Evolutionary conservation across 2,113 vertebrate species (phyloP).

Genomic region (Anarrhichthys ocellatus): DNA sequence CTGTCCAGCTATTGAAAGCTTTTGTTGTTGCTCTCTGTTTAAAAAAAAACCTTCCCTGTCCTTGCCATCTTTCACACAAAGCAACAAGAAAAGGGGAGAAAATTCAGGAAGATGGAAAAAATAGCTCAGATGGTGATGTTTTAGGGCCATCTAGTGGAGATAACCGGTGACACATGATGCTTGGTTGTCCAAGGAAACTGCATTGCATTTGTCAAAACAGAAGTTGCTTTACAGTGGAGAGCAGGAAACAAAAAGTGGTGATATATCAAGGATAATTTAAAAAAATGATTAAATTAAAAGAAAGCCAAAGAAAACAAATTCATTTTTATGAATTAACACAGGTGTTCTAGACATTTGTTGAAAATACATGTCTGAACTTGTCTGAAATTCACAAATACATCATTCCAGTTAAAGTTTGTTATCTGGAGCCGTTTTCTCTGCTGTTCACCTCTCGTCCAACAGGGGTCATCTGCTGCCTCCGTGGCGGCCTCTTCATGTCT

Average conservation of each 20-base stretch:
- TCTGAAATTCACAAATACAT: neutral
- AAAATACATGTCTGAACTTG: neutral
- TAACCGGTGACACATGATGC: slow-evolving; percentile 43
- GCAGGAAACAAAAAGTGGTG: neutral
- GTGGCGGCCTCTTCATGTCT: neutral
- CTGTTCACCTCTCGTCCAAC: slow-evolving; percentile 52
- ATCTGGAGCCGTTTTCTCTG: neutral
- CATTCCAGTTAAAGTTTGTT: neutral
- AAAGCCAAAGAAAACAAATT: neutral
- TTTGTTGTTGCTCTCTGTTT: neutral
- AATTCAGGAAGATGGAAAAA: fast-evolving
- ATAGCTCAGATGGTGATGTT: slow-evolving; percentile 20
- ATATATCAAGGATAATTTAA: neutral
- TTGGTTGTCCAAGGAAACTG: neutral
- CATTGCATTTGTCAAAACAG: neutral
- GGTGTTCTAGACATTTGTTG: neutral
- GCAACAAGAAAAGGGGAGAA: neutral
- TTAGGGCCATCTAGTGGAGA: slow-evolving; percentile 72
- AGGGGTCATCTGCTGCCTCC: slow-evolving; percentile 62
- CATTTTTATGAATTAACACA: neutral
- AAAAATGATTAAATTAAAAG: neutral
- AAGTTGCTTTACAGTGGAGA: neutral
- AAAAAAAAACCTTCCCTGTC: neutral
- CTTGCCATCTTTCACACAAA: neutral
- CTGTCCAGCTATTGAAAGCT: neutral